Percentiles rank a stretch among this genome's conserved stretches.
phyloP scores from a whole-genome alignment of 2,113 vertebrate species.

The Rhynchomys soricoides region DNA sequence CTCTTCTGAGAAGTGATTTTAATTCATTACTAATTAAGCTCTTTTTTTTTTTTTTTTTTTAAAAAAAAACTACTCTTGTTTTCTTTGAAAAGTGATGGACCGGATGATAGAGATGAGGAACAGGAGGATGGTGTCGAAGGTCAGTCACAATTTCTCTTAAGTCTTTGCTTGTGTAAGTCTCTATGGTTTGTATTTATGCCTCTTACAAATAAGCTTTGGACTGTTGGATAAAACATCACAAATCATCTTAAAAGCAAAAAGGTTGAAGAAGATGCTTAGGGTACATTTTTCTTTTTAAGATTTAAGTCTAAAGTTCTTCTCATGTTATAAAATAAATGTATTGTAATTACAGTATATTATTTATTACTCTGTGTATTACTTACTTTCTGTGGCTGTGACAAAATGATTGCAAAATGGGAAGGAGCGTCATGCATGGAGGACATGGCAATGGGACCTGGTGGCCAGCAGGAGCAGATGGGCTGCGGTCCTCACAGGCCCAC shows the following conservation, averaged over 20 bases:
- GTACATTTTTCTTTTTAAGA: constrained; percentile 21
- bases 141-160: constrained; percentile 78
- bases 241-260: not conserved
- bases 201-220: not conserved
- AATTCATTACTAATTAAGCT: constrained; percentile 57
- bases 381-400: not conserved
- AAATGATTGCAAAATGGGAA: not conserved
- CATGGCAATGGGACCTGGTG: not conserved
- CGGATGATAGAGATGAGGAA: constrained; percentile 95
- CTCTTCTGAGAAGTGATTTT: constrained; percentile 58
- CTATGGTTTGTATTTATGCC: constrained; percentile 42
- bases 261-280: constrained; percentile 41
- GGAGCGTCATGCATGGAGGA: not conserved
- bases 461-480: not conserved
- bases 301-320: constrained; percentile 20
- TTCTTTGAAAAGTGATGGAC: constrained; percentile 90
- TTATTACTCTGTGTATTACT: not conserved
- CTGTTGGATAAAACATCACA: not conserved
- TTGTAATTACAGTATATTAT: not conserved
- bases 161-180: not conserved
- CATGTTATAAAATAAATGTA: not conserved
- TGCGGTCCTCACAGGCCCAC: not conserved
- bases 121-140: constrained; percentile 89
- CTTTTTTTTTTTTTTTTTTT: constrained; percentile 6
- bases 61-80: constrained; percentile 56